Evolutionary conservation across 1,140 invertebrate genomes (phyloP).

Genomic region (Drosophila hydei): DNA sequence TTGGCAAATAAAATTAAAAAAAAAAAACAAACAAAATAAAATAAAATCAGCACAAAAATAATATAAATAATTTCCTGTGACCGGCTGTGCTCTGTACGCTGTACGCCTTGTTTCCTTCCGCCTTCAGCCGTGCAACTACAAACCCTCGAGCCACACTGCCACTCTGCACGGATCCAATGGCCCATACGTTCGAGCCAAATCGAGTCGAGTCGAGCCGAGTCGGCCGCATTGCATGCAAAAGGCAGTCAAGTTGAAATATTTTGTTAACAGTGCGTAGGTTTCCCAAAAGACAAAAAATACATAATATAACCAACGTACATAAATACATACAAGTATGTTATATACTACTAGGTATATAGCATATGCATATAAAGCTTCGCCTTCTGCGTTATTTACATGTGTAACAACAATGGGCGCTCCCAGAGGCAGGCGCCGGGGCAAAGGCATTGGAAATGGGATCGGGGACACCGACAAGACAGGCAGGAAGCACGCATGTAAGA

Average conservation of each 20-base stretch:
- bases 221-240: slow-evolving; percentile 30
- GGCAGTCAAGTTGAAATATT: slow-evolving; percentile 54
- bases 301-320: slow-evolving; percentile 8
- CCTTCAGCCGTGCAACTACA: slow-evolving; percentile 52
- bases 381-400: slow-evolving; percentile 62
- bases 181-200: slow-evolving; percentile 12
- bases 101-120: slow-evolving; percentile 65
- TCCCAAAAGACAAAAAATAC: slow-evolving; percentile 51
- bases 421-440: slow-evolving; percentile 2
- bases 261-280: slow-evolving; percentile 49
- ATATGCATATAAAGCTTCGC: slow-evolving; percentile 34
- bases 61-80: slow-evolving; percentile 80
- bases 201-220: slow-evolving; percentile 3
- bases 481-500: slow-evolving; percentile 68
- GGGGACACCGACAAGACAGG: slow-evolving; percentile 37
- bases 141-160: slow-evolving; percentile 13
- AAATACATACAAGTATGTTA: not conserved
- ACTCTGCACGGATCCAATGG: slow-evolving; percentile 4
- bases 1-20: slow-evolving; percentile 43
- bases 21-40: slow-evolving; percentile 49
- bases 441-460: slow-evolving; percentile 30
- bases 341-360: slow-evolving; percentile 1
- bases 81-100: slow-evolving; percentile 56
- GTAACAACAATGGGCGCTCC: slow-evolving; percentile 28
- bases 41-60: slow-evolving; percentile 62